Evolutionary conservation across 2,113 vertebrate species (phyloP), one percentile per base, ranked within the genome.

Genomic region (Atractosteus spatula): DNA sequence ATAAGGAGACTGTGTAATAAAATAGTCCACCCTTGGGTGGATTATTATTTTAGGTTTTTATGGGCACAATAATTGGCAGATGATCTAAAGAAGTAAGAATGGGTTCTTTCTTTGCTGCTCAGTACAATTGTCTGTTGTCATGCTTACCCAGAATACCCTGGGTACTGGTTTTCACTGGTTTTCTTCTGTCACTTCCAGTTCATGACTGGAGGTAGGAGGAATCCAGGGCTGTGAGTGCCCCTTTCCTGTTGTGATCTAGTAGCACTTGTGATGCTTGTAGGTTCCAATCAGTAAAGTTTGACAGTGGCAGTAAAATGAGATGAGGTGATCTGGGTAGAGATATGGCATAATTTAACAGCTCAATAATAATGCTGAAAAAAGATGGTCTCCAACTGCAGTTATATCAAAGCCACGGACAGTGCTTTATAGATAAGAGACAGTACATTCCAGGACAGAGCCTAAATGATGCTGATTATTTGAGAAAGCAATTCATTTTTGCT

Each of bases 401-500:
- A 29, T 29, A 29, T 29, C 29, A 29, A 29, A 29, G 29, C 29
- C 29, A 29, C 29, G 29, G 29, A 29, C 29, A 29, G 29, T 29
- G 29, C 29, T 29, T 29, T 29, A 29, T 29, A 29, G 29, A 29
- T 29, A 29, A 29, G 29, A 29, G 29, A 29, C 29, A 66, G 63
- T 63, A n/a, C 41, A 17, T 62, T 77, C 43, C 56, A 10, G 2
- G 71, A 76, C 75, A 81, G 29, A 29, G 29, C 29, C 29, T 29
- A 29, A 29, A 29, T 29, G 29, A 29, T 29, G 29, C 29, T 29
- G 29, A 29, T 29, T 29, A 29, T 29, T 29, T 29, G 29, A 29
- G 29, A 29, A 29, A 29, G 29, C 29, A 29, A 29, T 29, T 29
- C 29, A 29, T 29, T 29, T 29, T 29, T 29, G 29, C 29, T 29